phyloP scores from a whole-genome alignment of 2,888 invertebrate species.

The Caenorhabditis macrosperma region DNA sequence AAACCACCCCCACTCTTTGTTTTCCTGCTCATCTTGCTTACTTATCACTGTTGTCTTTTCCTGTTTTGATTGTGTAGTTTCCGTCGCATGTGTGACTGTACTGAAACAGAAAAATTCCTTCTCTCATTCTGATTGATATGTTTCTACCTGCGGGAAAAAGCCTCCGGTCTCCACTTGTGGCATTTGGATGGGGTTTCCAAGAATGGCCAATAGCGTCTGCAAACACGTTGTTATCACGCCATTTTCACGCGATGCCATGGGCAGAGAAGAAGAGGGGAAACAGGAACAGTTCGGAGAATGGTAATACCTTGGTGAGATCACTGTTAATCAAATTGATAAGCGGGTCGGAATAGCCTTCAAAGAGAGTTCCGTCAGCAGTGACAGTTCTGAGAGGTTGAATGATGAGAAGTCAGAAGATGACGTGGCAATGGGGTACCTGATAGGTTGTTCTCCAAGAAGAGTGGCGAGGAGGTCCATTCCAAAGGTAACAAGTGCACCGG shows the following conservation, averaged over 20 bases:
- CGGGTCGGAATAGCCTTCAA: constrained; percentile 65
- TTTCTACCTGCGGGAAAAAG: constrained; percentile 65
- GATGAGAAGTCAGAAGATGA: no score
- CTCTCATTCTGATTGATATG: neutral
- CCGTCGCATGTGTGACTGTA: constrained; percentile 72
- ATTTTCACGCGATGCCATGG: no score
- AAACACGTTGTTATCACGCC: constrained; percentile 39
- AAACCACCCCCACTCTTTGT: neutral
- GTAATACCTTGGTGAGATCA: constrained; percentile 52
- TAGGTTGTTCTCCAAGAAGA: constrained; percentile 62
- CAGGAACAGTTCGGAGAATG: constrained; percentile 20
- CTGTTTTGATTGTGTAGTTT: constrained; percentile 66
- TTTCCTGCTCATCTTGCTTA: constrained; percentile 21
- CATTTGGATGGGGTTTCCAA: constrained; percentile 57
- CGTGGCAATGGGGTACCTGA: constrained; percentile 48
- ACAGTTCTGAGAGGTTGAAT: constrained; percentile 53
- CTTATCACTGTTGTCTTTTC: constrained; percentile 67
- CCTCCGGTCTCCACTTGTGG: constrained; percentile 61
- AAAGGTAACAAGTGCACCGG: constrained; percentile 12
- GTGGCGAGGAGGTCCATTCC: constrained; percentile 52
- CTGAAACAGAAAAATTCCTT: constrained; percentile 42
- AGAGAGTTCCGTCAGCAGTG: constrained; percentile 61
- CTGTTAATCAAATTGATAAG: constrained; percentile 63
- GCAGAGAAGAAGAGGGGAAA: neutral
- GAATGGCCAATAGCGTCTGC: constrained; percentile 40